Conservation (phyloP, 2,888 invertebrate species). For the Nemurella pictetii region DNA sequence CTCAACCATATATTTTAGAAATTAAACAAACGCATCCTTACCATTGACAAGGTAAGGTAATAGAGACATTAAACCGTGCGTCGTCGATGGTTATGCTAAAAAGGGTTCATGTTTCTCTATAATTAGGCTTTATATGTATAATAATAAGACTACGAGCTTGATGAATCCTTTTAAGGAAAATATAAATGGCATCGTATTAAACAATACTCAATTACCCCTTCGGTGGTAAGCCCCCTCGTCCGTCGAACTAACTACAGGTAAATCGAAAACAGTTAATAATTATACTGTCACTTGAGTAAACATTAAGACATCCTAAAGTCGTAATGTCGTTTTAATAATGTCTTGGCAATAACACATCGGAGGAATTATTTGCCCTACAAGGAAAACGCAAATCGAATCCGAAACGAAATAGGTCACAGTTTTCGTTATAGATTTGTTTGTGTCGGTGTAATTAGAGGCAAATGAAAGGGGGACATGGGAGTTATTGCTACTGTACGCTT, state of each 20-base stretch:
- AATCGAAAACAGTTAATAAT: neutral
- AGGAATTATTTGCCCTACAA: neutral
- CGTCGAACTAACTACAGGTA: neutral
- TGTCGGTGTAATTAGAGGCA: neutral
- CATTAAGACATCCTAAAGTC: neutral
- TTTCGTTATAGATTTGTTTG: neutral
- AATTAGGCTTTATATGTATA: constrained; percentile 18
- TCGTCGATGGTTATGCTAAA: neutral
- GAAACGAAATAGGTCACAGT: neutral
- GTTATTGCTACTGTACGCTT: neutral
- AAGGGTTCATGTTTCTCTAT: constrained; percentile 5
- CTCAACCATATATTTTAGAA: constrained; percentile 9
- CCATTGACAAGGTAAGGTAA: neutral
- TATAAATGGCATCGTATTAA: constrained; percentile 9
- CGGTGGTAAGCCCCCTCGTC: neutral
- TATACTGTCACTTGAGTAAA: constrained; percentile 13
- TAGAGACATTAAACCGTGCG: neutral
- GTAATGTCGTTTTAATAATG: neutral
- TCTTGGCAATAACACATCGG: neutral
- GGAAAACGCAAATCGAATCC: constrained; percentile 1
- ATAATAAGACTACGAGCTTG: neutral
- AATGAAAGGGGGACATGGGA: neutral
- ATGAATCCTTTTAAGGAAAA: constrained; percentile 7
- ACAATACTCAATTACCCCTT: constrained; percentile 21
- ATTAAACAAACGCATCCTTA: constrained; percentile 18